Evolutionary conservation across 2,797 vertebrate genomes (phyloP), one percentile per base, ranked within the genome.

Genomic region (Notolabrus celidotus): DNA sequence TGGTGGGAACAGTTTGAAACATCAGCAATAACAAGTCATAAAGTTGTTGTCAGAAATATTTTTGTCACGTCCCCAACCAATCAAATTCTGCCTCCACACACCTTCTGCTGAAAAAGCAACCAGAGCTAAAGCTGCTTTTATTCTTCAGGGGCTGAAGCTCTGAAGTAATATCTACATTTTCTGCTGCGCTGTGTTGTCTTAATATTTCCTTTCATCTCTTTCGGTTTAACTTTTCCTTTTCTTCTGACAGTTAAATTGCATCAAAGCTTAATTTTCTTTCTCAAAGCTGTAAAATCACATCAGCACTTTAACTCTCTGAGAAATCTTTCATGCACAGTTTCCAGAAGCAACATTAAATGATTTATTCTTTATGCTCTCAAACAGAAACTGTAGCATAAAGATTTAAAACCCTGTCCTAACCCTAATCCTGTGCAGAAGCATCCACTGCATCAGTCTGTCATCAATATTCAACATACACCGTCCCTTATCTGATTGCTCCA

Each of bases 401-500:
- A 31, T 17, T 10, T 19, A 20, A 33, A 38, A 12, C 27, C 14
- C 11, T 10, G 49, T 16, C 16, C n/a, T n/a, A n/a, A n/a, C n/a
- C n/a, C 11, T 45, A 22, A 16, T 64, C 17, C 17, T 52, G 14
- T 17, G 12, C 42, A 43, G 41, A 66, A 36, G 10, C 50, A 14
- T 7, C 25, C 36, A 39, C 55, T 15, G 39, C 66, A 34, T 53
- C 41, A 46, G 33, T 0, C 15, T 46, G 36, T 64, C 84, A 88
- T 90, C 66, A 80, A 54, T 76, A 87, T 83, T 86, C 82, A 79
- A 47, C 38, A 43, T 56, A 7, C 9, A 14, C 17, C 7, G 36
- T 58, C 56, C 58, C 54, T 76, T 75, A 86, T 86, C 80, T 85
- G 78, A 86, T 82, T 71, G 61, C 84, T 83, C 69, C 47, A 22